These are phyloP conservation scores for Alaudala cheleensis DNA, from an alignment of 2,113 vertebrate genomes.

Conservation along the genomic window DNA sequence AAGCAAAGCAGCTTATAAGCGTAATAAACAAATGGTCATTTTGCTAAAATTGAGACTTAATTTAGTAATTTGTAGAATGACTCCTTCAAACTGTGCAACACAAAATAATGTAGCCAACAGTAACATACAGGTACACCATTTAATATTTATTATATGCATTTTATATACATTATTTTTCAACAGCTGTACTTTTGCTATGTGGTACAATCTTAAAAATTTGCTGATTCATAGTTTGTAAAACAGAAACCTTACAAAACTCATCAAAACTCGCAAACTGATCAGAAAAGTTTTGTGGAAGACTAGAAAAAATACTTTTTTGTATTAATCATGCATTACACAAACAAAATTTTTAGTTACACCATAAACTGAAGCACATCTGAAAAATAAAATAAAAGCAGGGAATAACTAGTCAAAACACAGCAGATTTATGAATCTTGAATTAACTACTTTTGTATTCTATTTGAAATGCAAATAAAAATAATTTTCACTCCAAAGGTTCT, in stretches of 20 bases:
- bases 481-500: conserved; percentile 75
- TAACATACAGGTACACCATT: conserved; percentile 97
- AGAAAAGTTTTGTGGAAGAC: conserved; percentile 95
- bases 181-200: conserved; percentile 90
- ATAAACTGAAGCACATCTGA: conserved; percentile 84
- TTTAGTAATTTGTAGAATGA: conserved; percentile 70
- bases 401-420: conserved; percentile 80
- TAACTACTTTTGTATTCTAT: conserved; percentile 74
- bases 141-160: conserved; percentile 99
- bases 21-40: conserved; percentile 62
- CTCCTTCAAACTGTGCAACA: conserved; percentile 76
- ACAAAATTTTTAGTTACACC: conserved; percentile 89
- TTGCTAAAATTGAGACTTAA: conserved; percentile 66
- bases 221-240: conserved; percentile 93
- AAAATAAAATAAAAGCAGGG: conserved; percentile 79
- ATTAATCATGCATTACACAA: conserved; percentile 99
- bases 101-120: conserved; percentile 80
- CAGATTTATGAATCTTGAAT: conserved; percentile 81
- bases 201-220: conserved; percentile 99
- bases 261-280: conserved; percentile 94
- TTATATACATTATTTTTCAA: conserved; percentile 99
- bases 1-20: conserved; percentile 59
- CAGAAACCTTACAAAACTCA: conserved; percentile 95
- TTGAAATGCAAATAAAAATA: conserved; percentile 76
- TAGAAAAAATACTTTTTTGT: conserved; percentile 99